Evolutionary conservation across 2,888 invertebrate species (phyloP).

Genomic region (Acheta domesticus): DNA sequence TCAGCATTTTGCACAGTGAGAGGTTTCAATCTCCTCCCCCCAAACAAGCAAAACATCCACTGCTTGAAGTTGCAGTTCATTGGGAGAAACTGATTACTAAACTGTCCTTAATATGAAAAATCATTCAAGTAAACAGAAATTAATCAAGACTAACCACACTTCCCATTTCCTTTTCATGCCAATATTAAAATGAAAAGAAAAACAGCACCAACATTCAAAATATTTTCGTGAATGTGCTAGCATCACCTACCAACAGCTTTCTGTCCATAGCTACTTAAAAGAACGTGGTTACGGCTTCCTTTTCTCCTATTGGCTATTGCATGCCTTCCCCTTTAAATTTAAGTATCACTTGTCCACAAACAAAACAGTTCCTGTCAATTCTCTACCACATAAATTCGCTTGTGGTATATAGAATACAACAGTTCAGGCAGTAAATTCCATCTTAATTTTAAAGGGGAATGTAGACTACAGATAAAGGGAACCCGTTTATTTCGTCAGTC

Average conservation of each 20-base stretch:
- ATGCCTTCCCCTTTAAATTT: slow-evolving; percentile 32
- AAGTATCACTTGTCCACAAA: slow-evolving; percentile 21
- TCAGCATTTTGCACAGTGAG: slow-evolving; percentile 25
- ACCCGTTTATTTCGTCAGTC: slow-evolving; percentile 23
- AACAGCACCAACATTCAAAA: slow-evolving; percentile 32
- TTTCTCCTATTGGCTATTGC: slow-evolving; percentile 21
- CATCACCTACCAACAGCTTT: slow-evolving; percentile 18
- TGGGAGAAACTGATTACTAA: slow-evolving; percentile 24
- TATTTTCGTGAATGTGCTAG: slow-evolving; percentile 22
- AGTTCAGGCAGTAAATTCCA: slow-evolving; percentile 1
- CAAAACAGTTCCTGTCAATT: background rate
- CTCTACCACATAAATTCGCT: background rate
- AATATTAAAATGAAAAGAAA: slow-evolving; percentile 27
- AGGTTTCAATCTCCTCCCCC: slow-evolving; percentile 25
- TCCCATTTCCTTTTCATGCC: slow-evolving; percentile 27
- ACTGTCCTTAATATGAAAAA: slow-evolving; percentile 22
- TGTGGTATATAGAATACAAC: background rate
- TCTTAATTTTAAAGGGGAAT: slow-evolving; percentile 32
- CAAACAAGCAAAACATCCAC: slow-evolving; percentile 28
- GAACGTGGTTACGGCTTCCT: slow-evolving; percentile 23
- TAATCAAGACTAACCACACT: slow-evolving; percentile 4
- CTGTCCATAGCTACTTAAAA: slow-evolving; percentile 20
- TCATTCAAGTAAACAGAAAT: slow-evolving; percentile 26
- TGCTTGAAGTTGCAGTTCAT: slow-evolving; percentile 27
- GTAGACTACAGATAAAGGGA: slow-evolving; percentile 25